Evolutionary conservation across 2,113 vertebrate genomes (phyloP).

Genomic region (Ivindomyrus marchei): DNA sequence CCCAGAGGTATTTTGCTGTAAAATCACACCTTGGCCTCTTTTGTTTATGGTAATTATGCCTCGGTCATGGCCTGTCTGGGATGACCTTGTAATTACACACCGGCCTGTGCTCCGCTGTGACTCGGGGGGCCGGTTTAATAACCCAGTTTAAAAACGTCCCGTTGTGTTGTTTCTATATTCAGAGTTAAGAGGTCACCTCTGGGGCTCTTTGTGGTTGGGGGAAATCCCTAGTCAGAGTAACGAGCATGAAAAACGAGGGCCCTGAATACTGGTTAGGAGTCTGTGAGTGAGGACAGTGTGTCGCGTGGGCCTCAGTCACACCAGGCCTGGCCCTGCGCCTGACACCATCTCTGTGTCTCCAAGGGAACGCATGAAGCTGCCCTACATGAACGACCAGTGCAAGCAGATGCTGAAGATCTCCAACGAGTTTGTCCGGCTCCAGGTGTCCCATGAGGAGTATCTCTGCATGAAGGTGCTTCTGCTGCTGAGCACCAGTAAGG

Average conservation of each 20-base stretch:
- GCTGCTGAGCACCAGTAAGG: slow-evolving; percentile 88
- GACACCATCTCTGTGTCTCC: slow-evolving; percentile 6
- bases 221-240: neutral
- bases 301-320: neutral
- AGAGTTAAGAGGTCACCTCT: neutral
- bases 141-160: neutral
- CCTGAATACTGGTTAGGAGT: neutral
- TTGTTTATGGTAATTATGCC: neutral
- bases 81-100: neutral
- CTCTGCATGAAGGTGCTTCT: slow-evolving; percentile 97
- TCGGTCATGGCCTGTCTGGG: neutral
- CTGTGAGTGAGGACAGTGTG: neutral
- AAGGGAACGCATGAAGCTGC: slow-evolving; percentile 87
- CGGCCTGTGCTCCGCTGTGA: neutral
- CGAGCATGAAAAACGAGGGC: neutral
- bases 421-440: slow-evolving; percentile 83
- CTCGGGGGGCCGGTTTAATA: neutral
- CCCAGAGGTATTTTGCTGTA: neutral
- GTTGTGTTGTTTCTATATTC: neutral
- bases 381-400: slow-evolving; percentile 88
- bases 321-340: neutral
- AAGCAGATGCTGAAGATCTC: slow-evolving; percentile 90
- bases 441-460: slow-evolving; percentile 95
- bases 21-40: neutral
- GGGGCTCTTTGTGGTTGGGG: neutral